These are phyloP conservation scores for Leptobrachium ailaonicum DNA, from an alignment of 2,113 vertebrate genomes.

Conservation along the genomic window DNA sequence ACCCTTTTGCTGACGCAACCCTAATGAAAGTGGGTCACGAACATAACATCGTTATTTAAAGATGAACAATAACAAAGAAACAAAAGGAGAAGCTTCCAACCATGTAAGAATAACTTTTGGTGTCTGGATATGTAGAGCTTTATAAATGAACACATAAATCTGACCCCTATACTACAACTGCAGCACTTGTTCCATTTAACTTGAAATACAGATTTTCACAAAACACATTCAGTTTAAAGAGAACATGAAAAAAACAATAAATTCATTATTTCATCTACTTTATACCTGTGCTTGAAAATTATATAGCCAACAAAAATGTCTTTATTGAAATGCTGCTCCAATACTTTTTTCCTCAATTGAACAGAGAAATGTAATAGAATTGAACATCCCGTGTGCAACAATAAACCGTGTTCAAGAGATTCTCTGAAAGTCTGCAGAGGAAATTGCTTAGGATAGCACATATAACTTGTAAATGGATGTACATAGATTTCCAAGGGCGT, in stretches of 20 bases:
- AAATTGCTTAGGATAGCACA: constrained; percentile 40
- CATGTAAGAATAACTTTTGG: constrained; percentile 8
- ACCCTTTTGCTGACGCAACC: too few species aligned
- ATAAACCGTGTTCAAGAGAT: constrained; percentile 25
- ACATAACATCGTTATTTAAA: not conserved
- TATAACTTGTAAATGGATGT: constrained; percentile 41
- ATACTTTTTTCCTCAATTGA: constrained; percentile 31
- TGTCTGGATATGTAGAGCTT: constrained; percentile 12
- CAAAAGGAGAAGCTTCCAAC: constrained; percentile 3
- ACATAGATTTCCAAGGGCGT: constrained; percentile 25
- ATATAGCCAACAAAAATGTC: constrained; percentile 32
- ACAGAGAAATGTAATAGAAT: constrained; percentile 44
- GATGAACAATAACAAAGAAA: constrained; percentile 13
- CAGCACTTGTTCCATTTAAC: constrained; percentile 22
- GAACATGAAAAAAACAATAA: constrained; percentile 24
- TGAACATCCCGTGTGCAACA: constrained; percentile 13
- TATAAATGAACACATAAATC: constrained; percentile 22
- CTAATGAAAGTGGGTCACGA: not conserved
- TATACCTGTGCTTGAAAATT: constrained; percentile 17
- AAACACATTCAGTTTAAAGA: constrained; percentile 9
- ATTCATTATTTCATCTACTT: constrained; percentile 23
- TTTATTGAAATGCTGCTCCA: constrained; percentile 35
- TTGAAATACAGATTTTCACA: constrained; percentile 17
- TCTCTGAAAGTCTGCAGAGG: constrained; percentile 23
- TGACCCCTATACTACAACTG: constrained; percentile 13